Base-by-base conservation (phyloP, 2,888 invertebrate genomes). In the Eristalis pertinax region DNA sequence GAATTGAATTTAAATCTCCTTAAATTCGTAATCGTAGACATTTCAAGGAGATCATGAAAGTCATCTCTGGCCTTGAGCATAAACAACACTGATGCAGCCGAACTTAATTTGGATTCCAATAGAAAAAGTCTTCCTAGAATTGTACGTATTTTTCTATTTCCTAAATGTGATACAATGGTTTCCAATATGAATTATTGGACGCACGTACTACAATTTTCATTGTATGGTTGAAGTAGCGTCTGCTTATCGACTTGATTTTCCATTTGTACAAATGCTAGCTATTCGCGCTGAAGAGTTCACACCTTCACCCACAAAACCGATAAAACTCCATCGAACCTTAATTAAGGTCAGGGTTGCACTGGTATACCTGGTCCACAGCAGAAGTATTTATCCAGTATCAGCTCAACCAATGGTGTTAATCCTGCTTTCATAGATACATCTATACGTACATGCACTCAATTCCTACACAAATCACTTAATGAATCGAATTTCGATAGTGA, bases 401-500 rank as follows among this genome's bases (percentile, higher is more conserved):
- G 22, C 70, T 26, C 32, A 13, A 70, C 22, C 60, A 24, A 70
- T 60, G 19, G 35, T 38, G 35, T 58, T 70, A 70, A 70, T 38
- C 58, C 70, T 22, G 22, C 70, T 70, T 60, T 60, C 32, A 35
- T 26, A 41, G 26, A 15, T 22, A 19, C 58, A 38, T 35, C 15
- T 35, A 15, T 38, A 22, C 38, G 38, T 26, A 60, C 38, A 60
- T 38, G 38, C 29, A 56, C 56, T 22, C 50, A 58, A 32, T 69
- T 13, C 32, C 58, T 56, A 22, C 60, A 38, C 60, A 70, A 70
- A 70, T 70, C 70, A 41, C 60, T 70, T 70, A 70, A 70, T 70
- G 70, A 60, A 60, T 60, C 15, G 38, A 70, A 60, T 60, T 38
- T 70, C 70, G 35, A 35, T 70, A 32, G 19, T 58, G 32, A 58